Base-by-base conservation (phyloP, 2,113 vertebrate species). In the Neogobius melanostomus region DNA sequence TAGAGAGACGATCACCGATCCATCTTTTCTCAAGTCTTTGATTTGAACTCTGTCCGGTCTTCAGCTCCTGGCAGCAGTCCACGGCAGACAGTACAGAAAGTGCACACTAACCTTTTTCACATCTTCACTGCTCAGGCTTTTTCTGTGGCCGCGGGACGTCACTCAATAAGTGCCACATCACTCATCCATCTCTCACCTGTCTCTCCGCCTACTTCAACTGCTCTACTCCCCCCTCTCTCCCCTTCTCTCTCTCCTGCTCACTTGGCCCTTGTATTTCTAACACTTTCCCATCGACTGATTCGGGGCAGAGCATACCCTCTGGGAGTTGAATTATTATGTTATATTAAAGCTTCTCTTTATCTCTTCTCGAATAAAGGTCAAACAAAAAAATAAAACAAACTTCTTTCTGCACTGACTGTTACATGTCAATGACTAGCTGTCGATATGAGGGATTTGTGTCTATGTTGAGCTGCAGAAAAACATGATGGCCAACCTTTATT, bases 141-240 rank as follows among this genome's bases (percentile, higher is more conserved):
- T 43, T 59, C 56, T 59, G 4, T 59, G 56, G 56, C 56, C 28
- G 6, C 11, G 6, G 21, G 56, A 59, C 7, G 56, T 59, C 56
- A 59, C 56, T 59, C 56, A 43, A 43, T 60, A 60, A 60, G 57
- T 60, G 56, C 56, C 43, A 12, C 36, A 42, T 60, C 57, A 56
- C 53, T 28, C 53, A 56, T 56, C 17, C 53, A 11, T 21, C 53
- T 56, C 53, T 21, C 53, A 11, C 9, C 53, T 11, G 53, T 14
- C 57, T 60, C 57, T 54, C 57, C 21, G 36, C 57, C 36, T 28
- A 14, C 28, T 8, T 9, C 36, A 14, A 15, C 57, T 14, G 36
- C 42, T 5, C 36, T 44, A 7, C 44, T 8, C 42, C n/a, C 28
- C 7, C 28, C n/a, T 16, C 14, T 44, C 59, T 8, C 14, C 59